Percentiles rank a stretch among this genome's conserved stretches.
These are phyloP conservation scores for Liolophura sinensis DNA, from an alignment of 1,140 invertebrate genomes.

Conservation along the genomic window DNA sequence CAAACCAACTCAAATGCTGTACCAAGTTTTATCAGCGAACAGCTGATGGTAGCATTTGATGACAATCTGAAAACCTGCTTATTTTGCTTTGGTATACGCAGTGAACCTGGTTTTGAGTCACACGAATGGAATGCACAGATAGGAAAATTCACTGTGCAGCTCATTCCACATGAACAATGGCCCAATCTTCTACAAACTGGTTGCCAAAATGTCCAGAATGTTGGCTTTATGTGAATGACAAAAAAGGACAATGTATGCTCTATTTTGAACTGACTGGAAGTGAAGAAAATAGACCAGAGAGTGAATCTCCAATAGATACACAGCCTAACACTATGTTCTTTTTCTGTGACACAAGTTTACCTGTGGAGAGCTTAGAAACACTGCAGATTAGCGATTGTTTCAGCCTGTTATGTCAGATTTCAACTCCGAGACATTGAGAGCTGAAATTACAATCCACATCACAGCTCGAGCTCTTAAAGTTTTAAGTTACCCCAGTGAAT, in stretches of 20 bases:
- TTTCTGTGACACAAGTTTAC: too few relatives aligned
- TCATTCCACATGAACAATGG: conserved; percentile 9
- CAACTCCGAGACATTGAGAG: too few relatives aligned
- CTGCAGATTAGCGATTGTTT: too few relatives aligned
- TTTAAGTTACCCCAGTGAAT: background rate
- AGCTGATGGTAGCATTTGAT: conserved; percentile 15
- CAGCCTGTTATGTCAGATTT: too few relatives aligned
- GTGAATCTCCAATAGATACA: too few relatives aligned
- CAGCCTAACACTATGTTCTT: too few relatives aligned
- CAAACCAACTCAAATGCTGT: too few relatives aligned
- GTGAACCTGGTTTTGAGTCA: conserved; percentile 3
- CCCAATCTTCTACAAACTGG: conserved; percentile 10
- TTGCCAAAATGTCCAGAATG: conserved; percentile 25
- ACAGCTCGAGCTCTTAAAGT: background rate
- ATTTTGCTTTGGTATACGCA: conserved; percentile 23
- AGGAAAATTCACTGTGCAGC: conserved; percentile 29
- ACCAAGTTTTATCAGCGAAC: background rate
- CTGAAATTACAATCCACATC: background rate
- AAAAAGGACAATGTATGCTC: conserved; percentile 36
- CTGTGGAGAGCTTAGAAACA: too few relatives aligned
- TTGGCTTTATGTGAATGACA: conserved; percentile 53
- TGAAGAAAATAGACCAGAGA: conserved; percentile 14
- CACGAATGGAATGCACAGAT: conserved; percentile 28
- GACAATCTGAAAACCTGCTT: conserved; percentile 20
- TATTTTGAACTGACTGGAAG: conserved; percentile 49